Percentiles rank a stretch among this genome's conserved stretches.
Conservation (phyloP, 2,888 invertebrate species). For the Synanthedon formicaeformis region DNA sequence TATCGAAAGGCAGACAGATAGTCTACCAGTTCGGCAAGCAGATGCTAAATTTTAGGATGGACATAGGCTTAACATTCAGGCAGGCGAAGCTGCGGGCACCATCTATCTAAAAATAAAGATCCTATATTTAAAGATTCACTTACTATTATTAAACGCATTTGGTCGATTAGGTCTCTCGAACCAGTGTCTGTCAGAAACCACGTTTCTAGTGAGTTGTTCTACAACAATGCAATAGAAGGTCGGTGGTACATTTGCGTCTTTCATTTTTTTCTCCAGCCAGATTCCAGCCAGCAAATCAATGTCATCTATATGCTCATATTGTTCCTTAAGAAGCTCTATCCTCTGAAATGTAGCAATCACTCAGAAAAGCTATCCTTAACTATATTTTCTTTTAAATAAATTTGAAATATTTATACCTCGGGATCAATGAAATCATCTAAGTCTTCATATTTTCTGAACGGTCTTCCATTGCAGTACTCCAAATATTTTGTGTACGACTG, state of each 20-base stretch:
- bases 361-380: background rate
- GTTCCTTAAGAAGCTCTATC: constrained; percentile 5
- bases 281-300: constrained; percentile 89
- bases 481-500: constrained; percentile 88
- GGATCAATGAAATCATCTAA: constrained; percentile 74
- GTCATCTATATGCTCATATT: constrained; percentile 73
- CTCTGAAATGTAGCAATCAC: constrained; percentile 2
- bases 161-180: constrained; percentile 9
- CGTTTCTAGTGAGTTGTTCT: constrained; percentile 81
- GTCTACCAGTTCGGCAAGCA: background rate
- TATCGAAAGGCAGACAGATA: background rate
- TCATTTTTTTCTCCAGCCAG: constrained; percentile 81
- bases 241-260: constrained; percentile 85
- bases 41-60: no score
- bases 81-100: no score
- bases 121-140: background rate
- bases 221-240: constrained; percentile 87
- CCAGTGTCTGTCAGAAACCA: constrained; percentile 87
- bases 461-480: constrained; percentile 81
- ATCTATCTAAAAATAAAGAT: background rate
- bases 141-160: background rate
- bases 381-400: background rate
- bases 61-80: no score
- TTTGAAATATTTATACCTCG: constrained; percentile 20
- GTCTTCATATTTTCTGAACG: constrained; percentile 76